These are phyloP conservation scores for Sceloporus undulatus DNA, from an alignment of 2,113 vertebrate species.

Conservation along the genomic window DNA sequence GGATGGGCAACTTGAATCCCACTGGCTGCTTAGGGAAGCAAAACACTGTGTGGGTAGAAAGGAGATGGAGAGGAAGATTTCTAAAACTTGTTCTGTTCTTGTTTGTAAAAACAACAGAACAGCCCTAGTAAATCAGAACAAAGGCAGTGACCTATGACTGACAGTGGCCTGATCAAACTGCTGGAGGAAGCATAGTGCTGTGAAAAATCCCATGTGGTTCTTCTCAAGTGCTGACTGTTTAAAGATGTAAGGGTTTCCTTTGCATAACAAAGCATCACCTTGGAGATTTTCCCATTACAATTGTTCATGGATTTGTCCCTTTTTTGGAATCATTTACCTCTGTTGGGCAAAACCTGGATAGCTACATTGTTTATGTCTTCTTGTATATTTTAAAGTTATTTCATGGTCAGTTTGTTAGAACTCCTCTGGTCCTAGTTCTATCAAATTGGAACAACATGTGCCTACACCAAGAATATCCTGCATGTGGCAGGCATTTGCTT, in stretches of 20 bases:
- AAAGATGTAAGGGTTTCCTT: not conserved
- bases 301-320: not conserved
- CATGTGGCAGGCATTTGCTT: no score
- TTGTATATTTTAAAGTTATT: not conserved
- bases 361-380: not conserved
- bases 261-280: not conserved
- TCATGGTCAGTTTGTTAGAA: not conserved
- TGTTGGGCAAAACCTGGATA: not conserved
- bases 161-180: not conserved
- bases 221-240: constrained; percentile 6
- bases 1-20: not conserved
- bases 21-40: not conserved
- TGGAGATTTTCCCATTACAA: not conserved
- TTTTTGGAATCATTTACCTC: not conserved
- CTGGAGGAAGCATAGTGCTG: not conserved
- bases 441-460: not conserved
- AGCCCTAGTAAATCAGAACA: not conserved
- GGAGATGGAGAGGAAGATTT: not conserved
- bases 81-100: not conserved
- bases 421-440: not conserved
- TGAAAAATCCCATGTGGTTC: not conserved
- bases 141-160: not conserved
- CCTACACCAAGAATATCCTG: no score
- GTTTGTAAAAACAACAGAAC: not conserved
- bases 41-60: not conserved